phyloP scores from a whole-genome alignment of 2,113 vertebrate species.

The Mionectes macconnelli region DNA sequence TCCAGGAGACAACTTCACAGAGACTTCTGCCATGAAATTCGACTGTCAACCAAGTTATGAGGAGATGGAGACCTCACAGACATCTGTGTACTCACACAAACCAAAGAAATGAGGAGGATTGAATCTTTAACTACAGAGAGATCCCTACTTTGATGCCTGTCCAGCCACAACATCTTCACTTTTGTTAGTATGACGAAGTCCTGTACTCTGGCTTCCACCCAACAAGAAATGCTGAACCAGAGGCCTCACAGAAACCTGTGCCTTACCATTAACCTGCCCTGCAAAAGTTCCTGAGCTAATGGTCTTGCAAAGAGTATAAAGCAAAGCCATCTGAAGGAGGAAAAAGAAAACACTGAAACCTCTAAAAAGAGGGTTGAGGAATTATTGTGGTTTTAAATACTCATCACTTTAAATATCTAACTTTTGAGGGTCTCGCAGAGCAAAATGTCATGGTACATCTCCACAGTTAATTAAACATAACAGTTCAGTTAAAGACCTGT shows the following conservation, averaged over 20 bases:
- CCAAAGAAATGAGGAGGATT: not conserved
- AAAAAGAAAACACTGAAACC: not conserved
- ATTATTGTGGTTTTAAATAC: not conserved
- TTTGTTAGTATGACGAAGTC: not conserved
- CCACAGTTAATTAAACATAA: not conserved
- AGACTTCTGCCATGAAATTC: not conserved
- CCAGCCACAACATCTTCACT: not conserved
- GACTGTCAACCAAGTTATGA: not conserved
- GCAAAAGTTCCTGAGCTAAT: not conserved
- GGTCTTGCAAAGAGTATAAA: not conserved
- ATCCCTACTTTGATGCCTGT: slow-evolving; percentile 3
- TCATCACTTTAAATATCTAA: not conserved
- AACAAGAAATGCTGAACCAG: not conserved
- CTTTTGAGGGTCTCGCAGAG: not conserved
- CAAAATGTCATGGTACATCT: not conserved
- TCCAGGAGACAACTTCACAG: not conserved
- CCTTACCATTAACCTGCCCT: not conserved
- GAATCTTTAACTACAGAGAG: not conserved
- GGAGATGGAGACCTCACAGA: not conserved
- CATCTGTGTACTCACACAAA: not conserved
- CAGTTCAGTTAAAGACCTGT: not conserved
- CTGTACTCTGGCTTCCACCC: not conserved
- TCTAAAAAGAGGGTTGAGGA: not conserved
- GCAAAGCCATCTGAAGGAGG: not conserved
- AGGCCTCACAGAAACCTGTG: slow-evolving; percentile 17